Evolutionary conservation across 2,888 invertebrate species (phyloP), one percentile per base, ranked within the genome.

Genomic region (Flexamia atlantica): DNA sequence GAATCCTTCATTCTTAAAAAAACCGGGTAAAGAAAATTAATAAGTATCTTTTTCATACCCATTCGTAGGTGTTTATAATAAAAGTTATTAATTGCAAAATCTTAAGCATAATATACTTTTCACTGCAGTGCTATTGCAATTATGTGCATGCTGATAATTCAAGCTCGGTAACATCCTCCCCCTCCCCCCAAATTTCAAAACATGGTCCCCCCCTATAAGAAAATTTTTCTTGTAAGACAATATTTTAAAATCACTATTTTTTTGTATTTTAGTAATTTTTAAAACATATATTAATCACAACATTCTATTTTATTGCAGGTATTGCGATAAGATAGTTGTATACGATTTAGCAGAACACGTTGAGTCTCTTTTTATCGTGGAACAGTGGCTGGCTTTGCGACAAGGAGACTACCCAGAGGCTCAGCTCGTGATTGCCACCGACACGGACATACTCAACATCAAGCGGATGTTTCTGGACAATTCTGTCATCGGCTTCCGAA

Each of bases 361-460:
- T 40, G 42, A 76, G 10, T 84, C 83, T 50, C 30, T 60, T 0
- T 87, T 87, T 40, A 57, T 85, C 10, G 85, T 86, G 0, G 70
- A 86, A 9, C 81, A 81, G 32, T 87, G 86, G 87, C 76, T 87
- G 32, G 85, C 87, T 17, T 36, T 86, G 42, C 70, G 81, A 9
- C 50, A 74, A 40, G 60, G 80, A n/a, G 32, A 85, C 17, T 79
- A 25, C 60, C 85, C 80, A 0, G 80, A 80, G 50, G 70, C 32
- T n/a, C 30, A 53, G 14, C 40, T 83, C 10, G 28, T 70, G 14
- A 46, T 80, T 17, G 74, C 32, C 4, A 70, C 14, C 14, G 14
- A 50, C 3, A 3, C 28, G 0, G 57, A 70, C 4, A 80, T 57
- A 28, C 57, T 57, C 57, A 72, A 23, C 46, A 46, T 68, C 28